Conservation (phyloP, 2,888 invertebrate genomes). For the Ophion slaviceki region DNA sequence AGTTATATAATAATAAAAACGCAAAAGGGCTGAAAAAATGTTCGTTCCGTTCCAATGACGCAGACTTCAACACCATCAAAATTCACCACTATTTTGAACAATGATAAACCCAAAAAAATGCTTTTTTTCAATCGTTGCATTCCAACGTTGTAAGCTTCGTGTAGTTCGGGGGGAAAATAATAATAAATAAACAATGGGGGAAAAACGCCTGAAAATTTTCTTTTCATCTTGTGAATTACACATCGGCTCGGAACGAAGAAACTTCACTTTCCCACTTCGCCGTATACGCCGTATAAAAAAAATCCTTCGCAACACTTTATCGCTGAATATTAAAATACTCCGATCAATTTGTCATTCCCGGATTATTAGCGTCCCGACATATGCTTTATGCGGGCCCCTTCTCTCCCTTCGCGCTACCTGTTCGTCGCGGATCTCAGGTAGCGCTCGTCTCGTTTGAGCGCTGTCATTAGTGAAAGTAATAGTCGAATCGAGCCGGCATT, state of each 20-base stretch:
- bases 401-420: slow-evolving; percentile 28
- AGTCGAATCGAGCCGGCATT: slow-evolving; percentile 65
- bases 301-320: slow-evolving; percentile 12
- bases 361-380: slow-evolving; percentile 16
- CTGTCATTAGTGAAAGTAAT: slow-evolving; percentile 60
- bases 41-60: too few species aligned
- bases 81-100: too few species aligned
- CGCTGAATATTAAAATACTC: not conserved
- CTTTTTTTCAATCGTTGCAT: too few species aligned
- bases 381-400: slow-evolving; percentile 28
- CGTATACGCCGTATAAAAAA: not conserved
- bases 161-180: too few species aligned
- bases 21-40: too few species aligned
- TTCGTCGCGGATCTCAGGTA: slow-evolving; percentile 29
- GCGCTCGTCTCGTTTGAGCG: slow-evolving; percentile 38
- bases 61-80: too few species aligned
- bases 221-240: too few species aligned
- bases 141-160: too few species aligned
- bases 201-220: too few species aligned
- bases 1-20: too few species aligned
- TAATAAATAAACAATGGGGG: too few species aligned
- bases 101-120: too few species aligned
- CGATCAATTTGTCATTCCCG: slow-evolving; percentile 33
- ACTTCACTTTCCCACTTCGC: not conserved
- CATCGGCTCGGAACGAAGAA: not conserved